These are phyloP conservation scores for Apodemus speciosus DNA, from an alignment of 2,113 vertebrate genomes.

Conservation along the genomic window DNA sequence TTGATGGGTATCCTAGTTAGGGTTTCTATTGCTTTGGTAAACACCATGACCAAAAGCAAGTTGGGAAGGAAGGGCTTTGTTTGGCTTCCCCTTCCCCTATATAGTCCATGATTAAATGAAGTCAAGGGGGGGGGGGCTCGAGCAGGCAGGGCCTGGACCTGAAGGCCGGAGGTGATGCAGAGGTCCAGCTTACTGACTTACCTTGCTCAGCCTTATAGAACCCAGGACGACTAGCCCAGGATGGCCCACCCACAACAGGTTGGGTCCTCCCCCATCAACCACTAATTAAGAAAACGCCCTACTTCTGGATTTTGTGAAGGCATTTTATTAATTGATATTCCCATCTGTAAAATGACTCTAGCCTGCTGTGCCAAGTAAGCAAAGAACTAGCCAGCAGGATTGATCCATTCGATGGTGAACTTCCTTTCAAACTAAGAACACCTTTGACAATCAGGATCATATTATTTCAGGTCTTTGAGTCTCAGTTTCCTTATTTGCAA, in stretches of 20 bases:
- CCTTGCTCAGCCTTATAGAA: neutral
- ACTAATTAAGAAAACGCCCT: neutral
- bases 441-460: neutral
- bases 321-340: neutral
- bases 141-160: neutral
- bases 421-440: neutral
- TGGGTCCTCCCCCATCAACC: neutral
- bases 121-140: neutral
- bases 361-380: too few relatives aligned
- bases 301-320: neutral
- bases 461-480: neutral
- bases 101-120: neutral
- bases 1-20: neutral
- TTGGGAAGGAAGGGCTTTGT: neutral
- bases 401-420: neutral
- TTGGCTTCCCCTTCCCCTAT: neutral
- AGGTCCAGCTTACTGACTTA: neutral
- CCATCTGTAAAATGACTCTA: neutral
- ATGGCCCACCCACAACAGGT: neutral
- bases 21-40: neutral
- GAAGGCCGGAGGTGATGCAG: neutral
- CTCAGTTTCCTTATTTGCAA: slow-evolving; percentile 5
- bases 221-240: too few relatives aligned
- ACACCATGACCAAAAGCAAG: neutral
- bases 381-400: neutral